Evolutionary conservation across 92 coral and sea anemone species (phyloP).

Genomic region (Palythoa grandiflora): DNA sequence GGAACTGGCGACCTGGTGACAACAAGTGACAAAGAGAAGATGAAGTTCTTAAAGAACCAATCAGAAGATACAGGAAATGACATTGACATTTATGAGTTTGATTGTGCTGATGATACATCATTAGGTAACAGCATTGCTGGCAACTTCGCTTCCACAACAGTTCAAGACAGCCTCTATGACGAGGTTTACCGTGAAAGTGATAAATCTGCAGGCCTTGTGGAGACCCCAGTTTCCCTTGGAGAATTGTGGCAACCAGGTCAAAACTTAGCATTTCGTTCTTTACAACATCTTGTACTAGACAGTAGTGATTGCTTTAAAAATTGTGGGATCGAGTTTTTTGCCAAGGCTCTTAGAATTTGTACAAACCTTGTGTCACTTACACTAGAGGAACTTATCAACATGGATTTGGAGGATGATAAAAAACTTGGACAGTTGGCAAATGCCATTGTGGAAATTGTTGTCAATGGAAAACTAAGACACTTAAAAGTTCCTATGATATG

Average conservation of each 20-base stretch:
- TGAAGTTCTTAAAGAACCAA: too few species aligned
- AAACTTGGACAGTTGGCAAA: not conserved
- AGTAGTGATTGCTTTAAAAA: not conserved
- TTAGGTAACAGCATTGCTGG: not conserved
- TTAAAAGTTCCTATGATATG: not conserved
- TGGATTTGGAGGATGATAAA: not conserved
- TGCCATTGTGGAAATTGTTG: constrained; percentile 6
- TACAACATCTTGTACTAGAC: constrained; percentile 25
- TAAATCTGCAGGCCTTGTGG: not conserved
- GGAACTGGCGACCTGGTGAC: not conserved
- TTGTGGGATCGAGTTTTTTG: not conserved
- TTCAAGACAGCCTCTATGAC: not conserved
- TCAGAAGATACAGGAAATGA: not conserved
- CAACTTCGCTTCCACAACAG: not conserved
- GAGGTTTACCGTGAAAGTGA: not conserved
- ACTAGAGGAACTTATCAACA: not conserved
- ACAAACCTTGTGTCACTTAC: constrained; percentile 13
- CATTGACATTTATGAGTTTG: constrained; percentile 20
- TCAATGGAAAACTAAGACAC: constrained; percentile 14
- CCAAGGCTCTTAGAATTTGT: not conserved
- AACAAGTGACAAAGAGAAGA: not conserved
- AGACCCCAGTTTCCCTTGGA: not conserved
- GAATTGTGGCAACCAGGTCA: not conserved
- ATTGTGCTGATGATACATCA: not conserved
- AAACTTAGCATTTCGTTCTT: not conserved